These are phyloP conservation scores for Leistus spinibarbis DNA, from an alignment of 2,888 invertebrate species.

Conservation along the genomic window DNA sequence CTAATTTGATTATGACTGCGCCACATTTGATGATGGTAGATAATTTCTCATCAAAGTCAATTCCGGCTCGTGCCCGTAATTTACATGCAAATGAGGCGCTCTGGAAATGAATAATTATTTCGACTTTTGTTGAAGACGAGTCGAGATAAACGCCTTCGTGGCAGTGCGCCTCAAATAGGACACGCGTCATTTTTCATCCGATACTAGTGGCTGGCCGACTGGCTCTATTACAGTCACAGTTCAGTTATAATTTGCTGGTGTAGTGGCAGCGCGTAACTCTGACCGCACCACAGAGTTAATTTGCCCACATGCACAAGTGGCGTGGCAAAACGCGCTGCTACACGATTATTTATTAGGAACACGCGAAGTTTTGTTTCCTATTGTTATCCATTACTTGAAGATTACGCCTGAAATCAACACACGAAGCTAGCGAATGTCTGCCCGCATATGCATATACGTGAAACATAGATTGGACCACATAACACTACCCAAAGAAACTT, in stretches of 20 bases:
- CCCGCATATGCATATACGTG: not conserved
- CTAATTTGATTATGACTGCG: not conserved
- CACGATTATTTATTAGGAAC: slow-evolving; percentile 12
- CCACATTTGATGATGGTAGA: not conserved
- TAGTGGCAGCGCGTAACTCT: slow-evolving; percentile 11
- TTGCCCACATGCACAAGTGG: slow-evolving; percentile 28
- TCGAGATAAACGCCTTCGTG: slow-evolving; percentile 14
- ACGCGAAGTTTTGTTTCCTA: slow-evolving; percentile 10
- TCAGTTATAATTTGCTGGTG: slow-evolving; percentile 25
- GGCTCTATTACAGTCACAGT: slow-evolving; percentile 20
- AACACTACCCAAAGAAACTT: no score
- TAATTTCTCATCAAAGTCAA: not conserved
- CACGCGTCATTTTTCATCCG: slow-evolving; percentile 24
- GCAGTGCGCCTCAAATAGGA: slow-evolving; percentile 3
- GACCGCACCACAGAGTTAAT: slow-evolving; percentile 12
- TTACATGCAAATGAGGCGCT: slow-evolving; percentile 28
- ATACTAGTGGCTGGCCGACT: not conserved
- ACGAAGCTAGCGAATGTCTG: not conserved
- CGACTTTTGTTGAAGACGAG: slow-evolving; percentile 2
- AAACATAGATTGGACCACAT: not conserved
- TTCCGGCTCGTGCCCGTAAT: slow-evolving; percentile 2
- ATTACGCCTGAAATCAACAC: slow-evolving; percentile 3
- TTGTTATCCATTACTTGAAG: slow-evolving; percentile 10
- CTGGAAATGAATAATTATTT: slow-evolving; percentile 26
- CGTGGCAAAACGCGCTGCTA: not conserved